Base-by-base conservation (phyloP, 2,113 vertebrate genomes). In the Antechinus flavipes region DNA sequence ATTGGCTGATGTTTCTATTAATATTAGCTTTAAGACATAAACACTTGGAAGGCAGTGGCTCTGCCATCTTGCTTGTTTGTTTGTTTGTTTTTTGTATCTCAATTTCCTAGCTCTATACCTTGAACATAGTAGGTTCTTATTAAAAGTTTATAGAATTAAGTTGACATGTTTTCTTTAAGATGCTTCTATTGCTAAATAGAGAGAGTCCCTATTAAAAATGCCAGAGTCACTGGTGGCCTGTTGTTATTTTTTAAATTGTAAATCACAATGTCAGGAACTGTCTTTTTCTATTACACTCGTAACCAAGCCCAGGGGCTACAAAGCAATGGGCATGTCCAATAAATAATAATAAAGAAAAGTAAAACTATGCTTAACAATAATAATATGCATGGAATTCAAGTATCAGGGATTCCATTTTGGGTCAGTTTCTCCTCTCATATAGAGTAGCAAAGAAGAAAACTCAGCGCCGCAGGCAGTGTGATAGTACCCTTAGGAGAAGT, bases 401-500 rank as follows among this genome's bases (percentile, higher is more conserved):
- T 50, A 8, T 90, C 58, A 93, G 0, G 9, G 11, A 2, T 2
- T 90, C n/a, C 90, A 94, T 90, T 94, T 91, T 76, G 95, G 11
- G 55, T 54, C 58, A 93, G 23, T 8, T 92, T 12, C 19, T 96
- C 54, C 61, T 50, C 10, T 0, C 89, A 16, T 14, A 92, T 95
- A 49, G 49, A 90, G 52, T 53, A 94, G 19, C 89, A 76, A 52
- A 93, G 1, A 2, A 2, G 91, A 93, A 93, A 89, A 42, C 4
- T 52, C 8, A 55, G 16, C 54, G 5, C 94, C 89, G 50, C 89
- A 56, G 4, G 76, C 47, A 93, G 52, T 96, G 47, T 94, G 68
- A 97, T 93, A 91, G 8, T 90, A 91, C 93, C 90, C 61, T 12
- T 94, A 96, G 93, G 96, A 96, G 91, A 94, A 95, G 26, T 93